phyloP scores from a whole-genome alignment of 2,888 invertebrate species.

The Drosophila falleni region DNA sequence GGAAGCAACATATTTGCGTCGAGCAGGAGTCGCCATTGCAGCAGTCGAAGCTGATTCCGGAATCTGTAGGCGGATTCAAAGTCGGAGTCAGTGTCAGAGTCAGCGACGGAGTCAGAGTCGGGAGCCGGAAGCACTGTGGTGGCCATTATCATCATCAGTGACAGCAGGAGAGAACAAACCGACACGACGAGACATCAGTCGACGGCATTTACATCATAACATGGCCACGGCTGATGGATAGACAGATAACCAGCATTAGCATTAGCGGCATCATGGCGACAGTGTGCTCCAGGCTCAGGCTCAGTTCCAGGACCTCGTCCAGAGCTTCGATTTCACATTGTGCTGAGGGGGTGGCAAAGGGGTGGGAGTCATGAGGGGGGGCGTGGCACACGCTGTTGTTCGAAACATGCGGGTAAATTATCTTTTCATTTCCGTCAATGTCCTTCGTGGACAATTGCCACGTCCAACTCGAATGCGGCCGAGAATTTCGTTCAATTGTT shows the following conservation, averaged over 20 bases:
- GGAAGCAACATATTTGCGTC: conserved; percentile 67
- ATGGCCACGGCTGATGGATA: conserved; percentile 71
- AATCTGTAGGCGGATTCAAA: conserved; percentile 4
- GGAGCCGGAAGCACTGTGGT: conserved; percentile 10
- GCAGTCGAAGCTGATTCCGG: conserved; percentile 3
- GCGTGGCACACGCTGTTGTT: conserved; percentile 52
- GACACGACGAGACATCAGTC: conserved; percentile 1
- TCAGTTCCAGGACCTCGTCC: conserved; percentile 3
- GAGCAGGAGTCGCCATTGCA: conserved; percentile 18
- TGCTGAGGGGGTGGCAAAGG: not conserved
- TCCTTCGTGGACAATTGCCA: conserved; percentile 55
- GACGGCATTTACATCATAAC: conserved; percentile 73
- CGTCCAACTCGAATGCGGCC: conserved; percentile 9
- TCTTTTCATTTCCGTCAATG: conserved; percentile 74
- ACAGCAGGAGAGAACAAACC: conserved; percentile 23
- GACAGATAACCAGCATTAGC: conserved; percentile 77
- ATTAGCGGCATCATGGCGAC: conserved; percentile 54
- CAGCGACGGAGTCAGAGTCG: conserved; percentile 6
- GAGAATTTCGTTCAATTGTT: conserved; percentile 42
- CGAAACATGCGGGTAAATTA: conserved; percentile 78
- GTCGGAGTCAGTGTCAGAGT: conserved; percentile 2
- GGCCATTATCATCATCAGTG: conserved; percentile 67
- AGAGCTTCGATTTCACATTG: conserved; percentile 3
- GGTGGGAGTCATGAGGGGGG: conserved; percentile 31
- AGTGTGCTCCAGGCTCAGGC: not conserved